phyloP scores from a whole-genome alignment of 2,113 vertebrate genomes.

The Heterochromis multidens region DNA sequence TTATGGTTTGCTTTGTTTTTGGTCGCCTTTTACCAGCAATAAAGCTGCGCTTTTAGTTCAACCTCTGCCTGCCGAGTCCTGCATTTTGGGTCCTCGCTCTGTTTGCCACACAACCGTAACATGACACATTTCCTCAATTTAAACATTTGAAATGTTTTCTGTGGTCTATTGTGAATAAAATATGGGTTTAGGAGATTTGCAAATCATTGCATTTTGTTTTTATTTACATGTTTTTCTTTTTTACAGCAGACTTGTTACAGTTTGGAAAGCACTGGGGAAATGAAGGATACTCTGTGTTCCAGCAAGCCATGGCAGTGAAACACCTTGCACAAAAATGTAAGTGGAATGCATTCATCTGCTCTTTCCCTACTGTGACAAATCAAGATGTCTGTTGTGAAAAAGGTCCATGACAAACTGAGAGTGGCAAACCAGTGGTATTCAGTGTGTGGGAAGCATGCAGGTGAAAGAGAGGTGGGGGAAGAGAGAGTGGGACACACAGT shows the following conservation, averaged over 20 bases:
- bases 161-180: neutral
- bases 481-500: neutral
- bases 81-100: no score
- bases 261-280: fast-evolving
- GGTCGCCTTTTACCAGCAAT: no score
- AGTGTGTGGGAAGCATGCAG: neutral
- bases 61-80: no score
- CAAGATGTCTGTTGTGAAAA: neutral
- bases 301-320: neutral
- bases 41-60: no score
- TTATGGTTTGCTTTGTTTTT: no score
- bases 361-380: neutral
- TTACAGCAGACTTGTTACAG: neutral
- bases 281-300: neutral
- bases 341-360: neutral
- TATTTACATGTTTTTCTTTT: neutral
- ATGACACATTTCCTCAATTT: neutral
- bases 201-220: neutral
- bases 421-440: neutral
- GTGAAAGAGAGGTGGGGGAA: neutral
- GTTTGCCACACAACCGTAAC: no score
- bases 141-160: neutral
- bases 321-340: neutral
- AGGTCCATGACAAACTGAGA: neutral
- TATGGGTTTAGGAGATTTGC: neutral